phyloP scores from a whole-genome alignment of 2,888 invertebrate species.

The Arenicola marina region DNA sequence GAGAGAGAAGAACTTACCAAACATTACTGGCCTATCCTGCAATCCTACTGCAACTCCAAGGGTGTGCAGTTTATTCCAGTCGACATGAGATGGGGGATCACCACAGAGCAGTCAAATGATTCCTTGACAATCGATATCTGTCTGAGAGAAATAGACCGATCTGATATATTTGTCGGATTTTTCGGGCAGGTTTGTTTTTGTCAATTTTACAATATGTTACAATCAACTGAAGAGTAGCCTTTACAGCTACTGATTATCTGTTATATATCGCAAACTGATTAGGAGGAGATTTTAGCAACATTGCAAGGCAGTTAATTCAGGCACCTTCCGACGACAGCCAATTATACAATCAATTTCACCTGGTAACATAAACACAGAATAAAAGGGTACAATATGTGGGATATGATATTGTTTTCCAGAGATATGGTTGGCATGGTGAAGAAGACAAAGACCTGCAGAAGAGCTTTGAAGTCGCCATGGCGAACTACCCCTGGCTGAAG shows the following conservation, averaged over 20 bases:
- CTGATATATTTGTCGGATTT: conserved; percentile 53
- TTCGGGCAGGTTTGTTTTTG: conserved; percentile 48
- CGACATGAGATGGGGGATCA: conserved; percentile 59
- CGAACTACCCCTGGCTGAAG: conserved; percentile 49
- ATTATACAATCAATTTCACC: too few species aligned
- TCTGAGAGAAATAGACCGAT: conserved; percentile 52
- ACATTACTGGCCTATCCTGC: conserved; percentile 51
- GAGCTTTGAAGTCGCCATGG: conserved; percentile 51
- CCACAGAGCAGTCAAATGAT: conserved; percentile 48
- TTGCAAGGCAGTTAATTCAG: too few species aligned
- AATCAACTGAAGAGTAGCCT: too few species aligned
- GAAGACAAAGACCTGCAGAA: conserved; percentile 46
- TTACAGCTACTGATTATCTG: too few species aligned
- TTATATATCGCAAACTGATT: too few species aligned
- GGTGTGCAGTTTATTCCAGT: conserved; percentile 51
- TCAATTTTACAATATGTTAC: neutral
- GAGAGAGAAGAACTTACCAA: conserved; percentile 56
- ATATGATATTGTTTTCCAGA: conserved; percentile 38
- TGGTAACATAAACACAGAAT: too few species aligned
- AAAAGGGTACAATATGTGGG: neutral
- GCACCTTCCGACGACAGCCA: too few species aligned
- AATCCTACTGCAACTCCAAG: conserved; percentile 41
- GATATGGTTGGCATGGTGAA: conserved; percentile 56
- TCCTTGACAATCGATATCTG: conserved; percentile 54
- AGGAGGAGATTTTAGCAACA: too few species aligned